phyloP scores from a whole-genome alignment of 53 echinoderm and acorn worm species.

The Zoroaster sp. region DNA sequence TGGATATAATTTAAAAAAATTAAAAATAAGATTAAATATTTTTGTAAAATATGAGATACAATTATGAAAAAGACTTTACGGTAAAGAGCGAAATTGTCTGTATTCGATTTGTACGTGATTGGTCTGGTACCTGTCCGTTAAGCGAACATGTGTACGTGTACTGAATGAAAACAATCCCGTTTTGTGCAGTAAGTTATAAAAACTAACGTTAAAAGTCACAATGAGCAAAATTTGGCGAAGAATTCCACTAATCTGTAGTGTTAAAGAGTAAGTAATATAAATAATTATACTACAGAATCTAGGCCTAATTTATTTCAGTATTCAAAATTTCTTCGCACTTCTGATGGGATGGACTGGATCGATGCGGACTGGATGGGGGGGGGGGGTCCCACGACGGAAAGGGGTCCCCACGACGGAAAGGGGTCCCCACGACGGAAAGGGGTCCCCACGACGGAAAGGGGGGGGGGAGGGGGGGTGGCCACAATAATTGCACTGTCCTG shows the following conservation, averaged over 20 bases:
- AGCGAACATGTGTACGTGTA: neutral
- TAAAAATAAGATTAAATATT: neutral
- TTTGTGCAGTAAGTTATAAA: no score
- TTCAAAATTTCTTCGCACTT: no score
- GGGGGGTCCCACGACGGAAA: no score
- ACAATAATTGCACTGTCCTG: no score
- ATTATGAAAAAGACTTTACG: neutral
- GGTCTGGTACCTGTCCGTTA: neutral
- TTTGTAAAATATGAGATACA: neutral
- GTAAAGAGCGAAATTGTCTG: neutral
- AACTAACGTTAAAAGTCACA: neutral
- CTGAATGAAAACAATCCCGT: neutral
- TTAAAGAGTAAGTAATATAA: constrained; percentile 24
- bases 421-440: no score
- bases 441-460: no score
- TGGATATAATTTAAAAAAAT: neutral
- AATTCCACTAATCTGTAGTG: neutral
- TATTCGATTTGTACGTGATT: neutral
- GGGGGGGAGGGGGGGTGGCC: no score
- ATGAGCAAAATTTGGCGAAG: constrained; percentile 43
- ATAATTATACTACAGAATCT: no score
- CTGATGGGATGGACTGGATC: no score
- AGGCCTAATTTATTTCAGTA: no score
- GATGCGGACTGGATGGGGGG: no score
- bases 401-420: no score